phyloP scores from a whole-genome alignment of 2,113 vertebrate genomes.

The Elgaria multicarinata region DNA sequence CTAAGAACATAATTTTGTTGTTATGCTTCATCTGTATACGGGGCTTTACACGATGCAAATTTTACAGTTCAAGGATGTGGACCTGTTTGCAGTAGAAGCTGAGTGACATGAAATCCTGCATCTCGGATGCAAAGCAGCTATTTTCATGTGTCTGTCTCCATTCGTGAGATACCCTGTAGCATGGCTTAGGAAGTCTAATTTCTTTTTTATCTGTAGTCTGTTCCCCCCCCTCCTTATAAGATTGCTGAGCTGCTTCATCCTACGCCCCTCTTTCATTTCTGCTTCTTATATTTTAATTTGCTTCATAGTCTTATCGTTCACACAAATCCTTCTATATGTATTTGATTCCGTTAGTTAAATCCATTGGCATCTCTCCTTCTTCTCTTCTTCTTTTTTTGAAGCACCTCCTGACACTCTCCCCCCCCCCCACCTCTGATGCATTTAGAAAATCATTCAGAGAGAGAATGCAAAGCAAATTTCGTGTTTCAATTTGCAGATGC shows the following conservation, averaged over 20 bases:
- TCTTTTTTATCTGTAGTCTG: constrained; percentile 36
- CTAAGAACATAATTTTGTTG: not conserved
- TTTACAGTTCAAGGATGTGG: constrained; percentile 38
- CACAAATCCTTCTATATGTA: constrained; percentile 36
- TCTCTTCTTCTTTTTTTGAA: not conserved
- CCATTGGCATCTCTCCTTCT: constrained; percentile 18
- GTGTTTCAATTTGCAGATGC: constrained; percentile 49
- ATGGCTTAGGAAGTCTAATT: constrained; percentile 45
- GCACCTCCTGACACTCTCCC: constrained; percentile 40
- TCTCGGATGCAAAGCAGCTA: constrained; percentile 48
- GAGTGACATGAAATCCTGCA: constrained; percentile 13
- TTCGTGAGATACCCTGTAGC: constrained; percentile 15
- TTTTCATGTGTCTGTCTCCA: constrained; percentile 45
- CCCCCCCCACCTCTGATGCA: constrained; percentile 6
- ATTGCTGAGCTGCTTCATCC: constrained; percentile 37
- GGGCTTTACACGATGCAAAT: constrained; percentile 41
- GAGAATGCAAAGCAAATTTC: constrained; percentile 55
- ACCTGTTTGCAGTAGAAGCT: constrained; percentile 29
- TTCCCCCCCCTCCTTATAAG: constrained; percentile 38
- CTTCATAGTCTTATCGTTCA: constrained; percentile 41
- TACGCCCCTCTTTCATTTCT: constrained; percentile 25
- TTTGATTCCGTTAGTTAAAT: constrained; percentile 39
- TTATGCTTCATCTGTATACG: not conserved
- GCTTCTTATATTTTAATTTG: constrained; percentile 43
- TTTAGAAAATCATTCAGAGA: constrained; percentile 53